A percentile compares a stretch with the other conserved stretches of the same genome.
These are phyloP conservation scores for Trichogramma pretiosum DNA, from an alignment of 1,140 invertebrate genomes.

Conservation along the genomic window DNA sequence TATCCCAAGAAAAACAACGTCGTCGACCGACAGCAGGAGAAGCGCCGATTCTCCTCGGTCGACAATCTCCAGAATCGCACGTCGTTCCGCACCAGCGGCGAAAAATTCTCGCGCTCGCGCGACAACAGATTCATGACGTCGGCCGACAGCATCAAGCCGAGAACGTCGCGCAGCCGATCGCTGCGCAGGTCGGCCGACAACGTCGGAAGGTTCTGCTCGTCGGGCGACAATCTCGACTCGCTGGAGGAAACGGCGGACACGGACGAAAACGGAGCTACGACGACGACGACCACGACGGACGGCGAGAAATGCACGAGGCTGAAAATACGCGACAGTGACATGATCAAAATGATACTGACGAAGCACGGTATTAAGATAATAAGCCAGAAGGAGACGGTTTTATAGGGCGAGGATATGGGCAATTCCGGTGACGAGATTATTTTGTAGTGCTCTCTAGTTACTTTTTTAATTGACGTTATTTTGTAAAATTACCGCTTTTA, in stretches of 20 bases:
- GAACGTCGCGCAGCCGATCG: slow-evolving; percentile 26
- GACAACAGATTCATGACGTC: slow-evolving; percentile 33
- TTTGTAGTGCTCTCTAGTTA: neutral
- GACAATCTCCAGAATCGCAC: slow-evolving; percentile 36
- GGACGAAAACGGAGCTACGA: slow-evolving; percentile 17
- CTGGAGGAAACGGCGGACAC: slow-evolving; percentile 24
- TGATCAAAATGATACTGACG: slow-evolving; percentile 60
- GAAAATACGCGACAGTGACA: slow-evolving; percentile 54
- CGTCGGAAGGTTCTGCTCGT: slow-evolving; percentile 32
- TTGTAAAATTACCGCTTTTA: slow-evolving; percentile 1
- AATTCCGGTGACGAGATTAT: slow-evolving; percentile 12
- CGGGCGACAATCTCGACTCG: slow-evolving; percentile 32
- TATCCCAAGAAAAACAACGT: slow-evolving; percentile 4
- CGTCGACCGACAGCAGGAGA: too few species aligned
- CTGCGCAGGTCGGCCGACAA: slow-evolving; percentile 35
- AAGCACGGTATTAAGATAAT: slow-evolving; percentile 67
- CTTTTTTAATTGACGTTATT: slow-evolving; percentile 17
- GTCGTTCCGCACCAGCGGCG: slow-evolving; percentile 21
- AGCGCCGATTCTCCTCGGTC: slow-evolving; percentile 36
- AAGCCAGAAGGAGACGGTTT: slow-evolving; percentile 63
- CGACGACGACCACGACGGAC: slow-evolving; percentile 9
- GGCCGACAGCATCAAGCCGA: slow-evolving; percentile 35
- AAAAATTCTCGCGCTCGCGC: slow-evolving; percentile 27
- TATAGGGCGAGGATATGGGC: slow-evolving; percentile 40
- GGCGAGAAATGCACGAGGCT: slow-evolving; percentile 19